Percentiles rank a stretch among this genome's conserved stretches.
Conservation (phyloP, 1,140 invertebrate genomes). For the Trichonephila clavipes region DNA sequence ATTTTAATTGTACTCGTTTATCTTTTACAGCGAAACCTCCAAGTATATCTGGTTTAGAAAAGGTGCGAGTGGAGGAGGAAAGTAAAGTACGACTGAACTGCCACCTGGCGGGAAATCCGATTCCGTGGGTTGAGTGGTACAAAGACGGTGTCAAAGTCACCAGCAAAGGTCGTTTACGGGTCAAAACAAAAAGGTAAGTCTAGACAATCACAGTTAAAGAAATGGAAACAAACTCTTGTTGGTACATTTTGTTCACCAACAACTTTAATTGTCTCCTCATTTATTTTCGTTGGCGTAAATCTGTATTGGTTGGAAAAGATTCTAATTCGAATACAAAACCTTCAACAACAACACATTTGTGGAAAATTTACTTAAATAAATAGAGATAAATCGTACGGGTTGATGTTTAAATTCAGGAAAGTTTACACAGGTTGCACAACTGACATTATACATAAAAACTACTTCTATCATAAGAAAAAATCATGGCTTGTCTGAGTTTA, state of each 20-base stretch:
- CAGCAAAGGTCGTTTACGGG: constrained; percentile 71
- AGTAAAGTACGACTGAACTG: constrained; percentile 75
- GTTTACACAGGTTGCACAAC: no score
- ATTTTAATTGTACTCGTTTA: no score
- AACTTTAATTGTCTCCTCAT: not conserved
- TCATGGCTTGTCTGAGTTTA: no score
- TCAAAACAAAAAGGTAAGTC: constrained; percentile 73
- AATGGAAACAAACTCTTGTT: not conserved
- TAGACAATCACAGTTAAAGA: not conserved
- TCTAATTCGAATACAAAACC: not conserved
- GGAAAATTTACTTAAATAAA: not conserved
- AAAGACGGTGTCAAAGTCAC: constrained; percentile 76
- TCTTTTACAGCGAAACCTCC: constrained; percentile 51
- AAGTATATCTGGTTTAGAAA: constrained; percentile 51
- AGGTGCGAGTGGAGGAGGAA: constrained; percentile 52
- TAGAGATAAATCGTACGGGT: no score
- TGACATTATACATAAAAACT: no score
- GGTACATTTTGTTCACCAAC: not conserved
- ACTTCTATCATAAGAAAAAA: no score
- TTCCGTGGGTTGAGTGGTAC: constrained; percentile 78
- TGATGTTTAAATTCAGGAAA: no score
- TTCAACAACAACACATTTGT: not conserved
- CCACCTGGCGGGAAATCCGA: constrained; percentile 77
- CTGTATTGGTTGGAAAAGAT: not conserved
- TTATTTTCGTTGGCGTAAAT: not conserved